phyloP scores from a whole-genome alignment of 2,797 vertebrate species.

The Pteronotus mesoamericanus region DNA sequence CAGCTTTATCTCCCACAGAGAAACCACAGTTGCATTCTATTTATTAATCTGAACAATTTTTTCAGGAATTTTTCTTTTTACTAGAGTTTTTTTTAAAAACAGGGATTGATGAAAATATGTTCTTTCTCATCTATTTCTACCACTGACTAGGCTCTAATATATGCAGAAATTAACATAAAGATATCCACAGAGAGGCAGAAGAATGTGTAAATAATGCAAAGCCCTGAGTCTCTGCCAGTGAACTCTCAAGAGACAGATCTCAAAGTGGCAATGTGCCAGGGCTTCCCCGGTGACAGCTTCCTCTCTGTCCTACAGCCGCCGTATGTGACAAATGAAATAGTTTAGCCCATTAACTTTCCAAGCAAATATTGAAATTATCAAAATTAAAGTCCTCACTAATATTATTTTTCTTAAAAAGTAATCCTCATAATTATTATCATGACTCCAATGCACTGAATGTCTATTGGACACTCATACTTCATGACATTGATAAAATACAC shows the following conservation, averaged over 20 bases:
- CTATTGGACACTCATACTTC: background rate
- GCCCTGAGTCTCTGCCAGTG: fast-evolving
- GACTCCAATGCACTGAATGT: background rate
- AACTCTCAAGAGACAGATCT: fast-evolving
- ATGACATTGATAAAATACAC: background rate
- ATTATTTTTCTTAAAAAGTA: background rate
- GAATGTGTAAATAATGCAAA: background rate
- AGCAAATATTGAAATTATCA: background rate
- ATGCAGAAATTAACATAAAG: background rate
- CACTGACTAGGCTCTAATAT: background rate
- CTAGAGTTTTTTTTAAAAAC: background rate
- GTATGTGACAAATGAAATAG: background rate
- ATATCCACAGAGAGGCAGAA: background rate
- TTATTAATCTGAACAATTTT: background rate
- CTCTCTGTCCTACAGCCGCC: background rate
- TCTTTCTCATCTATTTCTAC: background rate
- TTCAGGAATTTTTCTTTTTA: background rate
- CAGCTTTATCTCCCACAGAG: background rate
- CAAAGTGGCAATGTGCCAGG: background rate
- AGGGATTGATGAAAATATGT: background rate
- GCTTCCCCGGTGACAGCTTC: background rate
- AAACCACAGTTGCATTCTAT: background rate
- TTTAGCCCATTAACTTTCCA: background rate
- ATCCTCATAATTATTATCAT: background rate
- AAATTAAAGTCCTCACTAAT: background rate